Percentiles rank a stretch among this genome's conserved stretches.
phyloP scores from a whole-genome alignment of 2,888 invertebrate species.

The Cephonodes hylas region DNA sequence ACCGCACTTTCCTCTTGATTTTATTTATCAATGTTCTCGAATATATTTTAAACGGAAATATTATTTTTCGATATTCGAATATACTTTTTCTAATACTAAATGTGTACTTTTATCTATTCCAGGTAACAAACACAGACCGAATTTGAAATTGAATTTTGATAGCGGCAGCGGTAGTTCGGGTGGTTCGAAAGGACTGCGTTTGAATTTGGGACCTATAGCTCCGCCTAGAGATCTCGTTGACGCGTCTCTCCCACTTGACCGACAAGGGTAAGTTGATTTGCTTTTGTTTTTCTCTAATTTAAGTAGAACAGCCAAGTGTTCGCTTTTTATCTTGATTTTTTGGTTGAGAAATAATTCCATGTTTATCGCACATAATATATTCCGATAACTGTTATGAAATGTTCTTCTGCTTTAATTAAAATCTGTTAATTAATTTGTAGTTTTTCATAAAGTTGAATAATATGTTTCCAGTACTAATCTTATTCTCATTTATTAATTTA shows the following conservation, averaged over 20 bases:
- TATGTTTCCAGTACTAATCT: neutral
- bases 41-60: neutral
- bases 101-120: constrained; percentile 11
- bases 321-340: too few species aligned
- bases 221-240: constrained; percentile 89
- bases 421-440: too few species aligned
- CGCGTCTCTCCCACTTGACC: constrained; percentile 89
- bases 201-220: constrained; percentile 85
- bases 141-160: constrained; percentile 88
- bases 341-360: too few species aligned
- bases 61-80: neutral
- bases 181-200: constrained; percentile 82
- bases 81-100: neutral
- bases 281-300: constrained; percentile 12
- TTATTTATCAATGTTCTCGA: neutral
- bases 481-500: constrained; percentile 12
- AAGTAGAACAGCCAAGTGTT: too few species aligned
- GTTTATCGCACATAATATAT: too few species aligned
- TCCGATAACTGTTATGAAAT: too few species aligned
- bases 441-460: too few species aligned
- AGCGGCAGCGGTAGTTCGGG: constrained; percentile 72
- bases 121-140: constrained; percentile 84
- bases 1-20: neutral
- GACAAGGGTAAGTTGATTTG: constrained; percentile 87
- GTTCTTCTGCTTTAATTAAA: too few species aligned